phyloP scores from a whole-genome alignment of 2,888 invertebrate genomes.

The Prenolepis imparis region DNA sequence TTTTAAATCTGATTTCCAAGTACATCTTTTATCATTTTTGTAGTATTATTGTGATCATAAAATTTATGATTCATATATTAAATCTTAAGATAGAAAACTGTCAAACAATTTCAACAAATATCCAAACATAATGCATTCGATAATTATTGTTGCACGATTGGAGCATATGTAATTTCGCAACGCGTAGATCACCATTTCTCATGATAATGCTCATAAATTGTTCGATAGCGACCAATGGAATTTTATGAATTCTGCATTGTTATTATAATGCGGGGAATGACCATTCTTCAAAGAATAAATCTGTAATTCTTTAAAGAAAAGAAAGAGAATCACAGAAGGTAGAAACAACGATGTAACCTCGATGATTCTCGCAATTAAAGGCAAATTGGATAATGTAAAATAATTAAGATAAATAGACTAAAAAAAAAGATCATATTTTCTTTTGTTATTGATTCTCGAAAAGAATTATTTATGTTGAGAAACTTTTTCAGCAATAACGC shows the following conservation, averaged over 20 bases:
- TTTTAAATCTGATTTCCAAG: background rate
- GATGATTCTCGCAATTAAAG: background rate
- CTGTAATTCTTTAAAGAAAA: background rate
- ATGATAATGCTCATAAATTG: background rate
- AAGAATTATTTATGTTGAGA: background rate
- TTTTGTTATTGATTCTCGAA: background rate
- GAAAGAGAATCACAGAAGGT: background rate
- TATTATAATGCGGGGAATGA: background rate
- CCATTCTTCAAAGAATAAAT: constrained; percentile 5
- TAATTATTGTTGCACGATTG: background rate
- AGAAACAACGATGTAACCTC: background rate
- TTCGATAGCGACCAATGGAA: background rate
- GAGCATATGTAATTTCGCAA: background rate
- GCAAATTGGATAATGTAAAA: no score
- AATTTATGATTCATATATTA: background rate
- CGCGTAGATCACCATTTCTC: background rate
- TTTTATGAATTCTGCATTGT: background rate
- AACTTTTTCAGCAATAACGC: background rate
- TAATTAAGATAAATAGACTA: background rate
- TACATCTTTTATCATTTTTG: background rate
- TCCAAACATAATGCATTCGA: background rate
- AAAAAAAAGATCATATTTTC: background rate
- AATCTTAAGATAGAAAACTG: background rate
- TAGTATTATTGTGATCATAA: background rate
- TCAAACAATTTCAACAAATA: background rate